These are phyloP conservation scores for Pheosia gnoma DNA, from an alignment of 2,888 invertebrate species.

Conservation along the genomic window DNA sequence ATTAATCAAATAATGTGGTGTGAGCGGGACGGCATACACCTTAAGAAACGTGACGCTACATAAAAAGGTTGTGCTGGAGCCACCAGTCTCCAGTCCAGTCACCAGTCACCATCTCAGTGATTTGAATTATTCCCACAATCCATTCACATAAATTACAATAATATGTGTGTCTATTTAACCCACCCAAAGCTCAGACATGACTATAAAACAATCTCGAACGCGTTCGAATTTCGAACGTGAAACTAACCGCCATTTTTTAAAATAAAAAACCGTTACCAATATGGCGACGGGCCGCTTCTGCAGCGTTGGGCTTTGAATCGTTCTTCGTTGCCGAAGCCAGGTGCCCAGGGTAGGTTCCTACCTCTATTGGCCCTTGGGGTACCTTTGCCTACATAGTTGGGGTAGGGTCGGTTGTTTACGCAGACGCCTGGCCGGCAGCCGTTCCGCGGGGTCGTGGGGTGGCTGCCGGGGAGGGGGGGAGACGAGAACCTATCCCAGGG, in stretches of 20 bases:
- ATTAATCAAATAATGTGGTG: no score
- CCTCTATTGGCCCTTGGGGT: slow-evolving; percentile 58
- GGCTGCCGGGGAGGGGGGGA: slow-evolving; percentile 59
- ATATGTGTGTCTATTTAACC: no score
- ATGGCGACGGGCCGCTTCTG: slow-evolving; percentile 69
- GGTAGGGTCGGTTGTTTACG: slow-evolving; percentile 56
- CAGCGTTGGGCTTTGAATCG: slow-evolving; percentile 71
- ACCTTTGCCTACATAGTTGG: slow-evolving; percentile 60
- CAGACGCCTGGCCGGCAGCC: slow-evolving; percentile 72
- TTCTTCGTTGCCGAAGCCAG: slow-evolving; percentile 65
- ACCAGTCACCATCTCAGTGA: no score
- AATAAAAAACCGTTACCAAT: slow-evolving; percentile 59
- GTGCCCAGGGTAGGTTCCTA: slow-evolving; percentile 71
- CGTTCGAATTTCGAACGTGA: slow-evolving; percentile 34
- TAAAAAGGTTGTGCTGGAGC: no score
- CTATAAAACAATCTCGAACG: slow-evolving; percentile 22
- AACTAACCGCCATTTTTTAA: slow-evolving; percentile 25
- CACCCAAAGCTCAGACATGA: slow-evolving; percentile 1
- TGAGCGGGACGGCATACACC: no score
- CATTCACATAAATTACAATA: no score
- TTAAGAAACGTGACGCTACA: no score
- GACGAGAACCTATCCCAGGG: slow-evolving; percentile 67
- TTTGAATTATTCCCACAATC: no score
- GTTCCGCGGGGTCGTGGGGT: slow-evolving; percentile 66
- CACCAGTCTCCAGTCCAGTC: no score